Evolutionary conservation across 2,888 invertebrate species (phyloP).

Genomic region (Drosophila rellima): DNA sequence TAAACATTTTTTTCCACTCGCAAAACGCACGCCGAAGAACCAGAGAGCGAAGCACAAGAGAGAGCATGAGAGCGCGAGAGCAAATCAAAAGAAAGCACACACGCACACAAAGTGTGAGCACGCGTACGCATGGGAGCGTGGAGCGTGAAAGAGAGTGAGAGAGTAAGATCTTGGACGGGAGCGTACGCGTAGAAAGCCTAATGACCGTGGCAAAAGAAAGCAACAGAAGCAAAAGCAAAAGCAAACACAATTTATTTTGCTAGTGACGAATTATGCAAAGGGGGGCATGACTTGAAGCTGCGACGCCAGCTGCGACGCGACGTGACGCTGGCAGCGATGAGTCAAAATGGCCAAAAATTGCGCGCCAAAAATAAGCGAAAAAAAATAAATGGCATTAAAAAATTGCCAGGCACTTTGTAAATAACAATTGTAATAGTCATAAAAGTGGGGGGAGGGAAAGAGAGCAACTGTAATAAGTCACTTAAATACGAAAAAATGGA

Average conservation of each 20-base stretch:
- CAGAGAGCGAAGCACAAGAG: slow-evolving; percentile 5
- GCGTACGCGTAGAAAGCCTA: slow-evolving; percentile 63
- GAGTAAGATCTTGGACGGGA: slow-evolving; percentile 23
- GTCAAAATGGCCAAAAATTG: slow-evolving; percentile 58
- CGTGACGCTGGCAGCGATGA: slow-evolving; percentile 41
- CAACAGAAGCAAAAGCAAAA: slow-evolving; percentile 27
- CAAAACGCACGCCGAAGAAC: slow-evolving; percentile 14
- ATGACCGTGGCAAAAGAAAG: slow-evolving; percentile 65
- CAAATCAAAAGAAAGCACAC: slow-evolving; percentile 16
- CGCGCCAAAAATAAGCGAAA: slow-evolving; percentile 62
- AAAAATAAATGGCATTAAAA: slow-evolving; percentile 46
- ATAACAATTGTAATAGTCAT: slow-evolving; percentile 58
- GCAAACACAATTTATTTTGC: slow-evolving; percentile 35
- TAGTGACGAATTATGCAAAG: slow-evolving; percentile 65
- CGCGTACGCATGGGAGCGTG: slow-evolving; percentile 5
- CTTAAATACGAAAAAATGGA: background rate
- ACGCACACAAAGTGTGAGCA: slow-evolving; percentile 19
- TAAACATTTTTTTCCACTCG: slow-evolving; percentile 62
- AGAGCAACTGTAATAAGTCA: background rate
- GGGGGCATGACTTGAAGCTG: slow-evolving; percentile 54
- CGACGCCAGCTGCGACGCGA: slow-evolving; percentile 17
- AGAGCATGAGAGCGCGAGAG: slow-evolving; percentile 5
- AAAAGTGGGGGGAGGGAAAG: background rate
- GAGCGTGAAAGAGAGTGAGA: slow-evolving; percentile 6
- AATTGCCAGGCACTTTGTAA: slow-evolving; percentile 53